These are phyloP conservation scores for Epinephelus lanceolatus DNA, from an alignment of 2,113 vertebrate genomes.

Conservation along the genomic window DNA sequence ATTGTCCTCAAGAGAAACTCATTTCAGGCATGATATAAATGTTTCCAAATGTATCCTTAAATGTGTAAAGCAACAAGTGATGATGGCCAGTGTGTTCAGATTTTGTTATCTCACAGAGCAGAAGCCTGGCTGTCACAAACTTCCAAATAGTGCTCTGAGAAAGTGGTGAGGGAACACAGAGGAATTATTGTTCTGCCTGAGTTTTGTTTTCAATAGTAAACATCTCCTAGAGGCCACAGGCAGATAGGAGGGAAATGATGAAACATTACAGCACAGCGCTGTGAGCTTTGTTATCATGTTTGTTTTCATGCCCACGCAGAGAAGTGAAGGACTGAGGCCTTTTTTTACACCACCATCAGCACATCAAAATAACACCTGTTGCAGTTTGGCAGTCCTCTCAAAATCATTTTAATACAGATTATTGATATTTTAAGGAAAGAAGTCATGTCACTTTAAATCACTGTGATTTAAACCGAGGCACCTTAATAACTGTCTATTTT, in stretches of 20 bases:
- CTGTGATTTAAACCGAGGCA: constrained; percentile 14
- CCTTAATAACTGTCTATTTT: constrained; percentile 18
- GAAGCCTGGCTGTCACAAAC: constrained; percentile 24
- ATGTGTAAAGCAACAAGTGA: constrained; percentile 8
- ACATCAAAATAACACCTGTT: constrained; percentile 64
- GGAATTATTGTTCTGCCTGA: constrained; percentile 46
- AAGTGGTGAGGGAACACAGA: constrained; percentile 36
- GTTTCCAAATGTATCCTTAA: constrained; percentile 5
- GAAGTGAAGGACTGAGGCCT: constrained; percentile 25
- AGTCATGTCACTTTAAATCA: constrained; percentile 34
- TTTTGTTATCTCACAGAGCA: constrained; percentile 32
- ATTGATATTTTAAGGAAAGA: constrained; percentile 11
- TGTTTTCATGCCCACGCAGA: constrained; percentile 46
- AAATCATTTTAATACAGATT: constrained; percentile 12
- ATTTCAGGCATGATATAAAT: background rate
- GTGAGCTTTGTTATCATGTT: constrained; percentile 49
- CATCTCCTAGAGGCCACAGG: constrained; percentile 25
- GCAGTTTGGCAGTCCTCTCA: constrained; percentile 13
- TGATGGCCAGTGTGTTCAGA: background rate
- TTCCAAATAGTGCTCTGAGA: constrained; percentile 7
- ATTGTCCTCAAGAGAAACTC: background rate
- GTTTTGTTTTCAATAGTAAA: constrained; percentile 46
- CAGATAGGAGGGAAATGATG: constrained; percentile 40
- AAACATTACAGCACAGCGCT: constrained; percentile 37
- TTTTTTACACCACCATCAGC: constrained; percentile 52